Base-by-base conservation (phyloP, 2,113 vertebrate species). In the Capricornis sumatraensis region DNA sequence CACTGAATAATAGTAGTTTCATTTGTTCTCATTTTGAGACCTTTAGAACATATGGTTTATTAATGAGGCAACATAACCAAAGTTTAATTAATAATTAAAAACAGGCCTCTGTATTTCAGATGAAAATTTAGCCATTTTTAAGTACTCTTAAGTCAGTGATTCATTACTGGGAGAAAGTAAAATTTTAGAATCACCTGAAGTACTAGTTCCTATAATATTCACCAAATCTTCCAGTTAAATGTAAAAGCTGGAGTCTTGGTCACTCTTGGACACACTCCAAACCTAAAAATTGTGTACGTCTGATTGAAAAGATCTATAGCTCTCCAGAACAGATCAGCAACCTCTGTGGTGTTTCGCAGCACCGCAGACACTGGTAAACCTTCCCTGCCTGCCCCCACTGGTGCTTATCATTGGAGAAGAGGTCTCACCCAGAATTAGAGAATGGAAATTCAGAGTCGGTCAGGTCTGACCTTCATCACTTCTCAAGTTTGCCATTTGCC, bases 61-160 rank as follows among this genome's bases (percentile, higher is more conserved):
- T 87, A 93, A 94, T 1, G 43, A 94, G 81, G 84, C 97, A 96
- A 89, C 28, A 52, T 96, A 64, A 91, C 25, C n/a, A 83, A 33
- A 52, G 91, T 90, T 90, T 95, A 90, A 52, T 60, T 53, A 55
- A 96, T 82, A 58, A 43, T 28, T 55, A 45, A 76, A 58, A 19
- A 16, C 94, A 74, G 17, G 33, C 25, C 40, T 78, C 47, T 33
- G 4, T 52, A 14, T 95, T 96, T 84, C 43, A 84, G 76, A n/a
- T 88, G 95, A 92, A 84, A 96, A 62, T 94, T 91, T 84, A 97
- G 45, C 5, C 55, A 1, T 30, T 94, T 87, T 81, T 7, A 0
- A 0, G 30, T 81, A 90, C 19, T 50, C 30, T 55, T 57, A 30
- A 57, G 33, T 85, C 40, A 55, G 60, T 88, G n/a, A 43, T 90